Percentiles rank a stretch among this genome's conserved stretches.
Conservation (phyloP, 92 coral and sea anemone genomes). For the Phenganax stokvisi region DNA sequence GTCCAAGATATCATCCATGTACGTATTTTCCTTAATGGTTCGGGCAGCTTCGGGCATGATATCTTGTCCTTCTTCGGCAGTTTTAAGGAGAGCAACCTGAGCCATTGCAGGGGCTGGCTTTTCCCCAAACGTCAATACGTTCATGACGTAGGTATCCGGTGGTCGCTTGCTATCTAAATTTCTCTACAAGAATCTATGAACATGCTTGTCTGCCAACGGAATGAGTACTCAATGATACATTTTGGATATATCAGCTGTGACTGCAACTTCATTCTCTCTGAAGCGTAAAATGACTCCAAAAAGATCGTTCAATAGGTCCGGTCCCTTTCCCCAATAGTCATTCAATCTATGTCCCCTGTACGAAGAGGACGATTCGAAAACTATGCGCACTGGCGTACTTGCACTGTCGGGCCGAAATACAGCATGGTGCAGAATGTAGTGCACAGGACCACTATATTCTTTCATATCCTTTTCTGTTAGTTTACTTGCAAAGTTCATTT, state of each 20-base stretch:
- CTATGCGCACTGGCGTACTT: slow-evolving; percentile 55
- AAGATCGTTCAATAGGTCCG: slow-evolving; percentile 8
- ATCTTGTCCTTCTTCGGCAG: slow-evolving; percentile 37
- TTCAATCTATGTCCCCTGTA: slow-evolving; percentile 48
- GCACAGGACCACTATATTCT: background rate
- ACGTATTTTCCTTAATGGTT: slow-evolving; percentile 45
- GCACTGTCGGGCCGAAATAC: slow-evolving; percentile 48
- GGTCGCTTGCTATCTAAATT: slow-evolving; percentile 35
- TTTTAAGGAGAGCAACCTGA: slow-evolving; percentile 45
- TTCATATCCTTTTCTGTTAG: slow-evolving; percentile 41
- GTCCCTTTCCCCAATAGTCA: slow-evolving; percentile 47
- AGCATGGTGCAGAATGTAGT: slow-evolving; percentile 44
- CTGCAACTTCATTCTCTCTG: slow-evolving; percentile 24
- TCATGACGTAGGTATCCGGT: slow-evolving; percentile 43
- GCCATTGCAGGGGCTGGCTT: slow-evolving; percentile 56
- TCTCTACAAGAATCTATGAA: slow-evolving; percentile 48
- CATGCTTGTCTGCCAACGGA: slow-evolving; percentile 47
- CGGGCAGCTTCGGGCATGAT: slow-evolving; percentile 52
- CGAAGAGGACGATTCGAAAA: background rate
- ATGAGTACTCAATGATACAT: slow-evolving; percentile 49
- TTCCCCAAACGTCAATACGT: slow-evolving; percentile 55
- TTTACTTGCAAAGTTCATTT: slow-evolving; percentile 45
- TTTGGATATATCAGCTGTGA: slow-evolving; percentile 16
- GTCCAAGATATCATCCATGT: slow-evolving; percentile 60
- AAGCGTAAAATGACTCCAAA: background rate